phyloP scores from a whole-genome alignment of 1,140 invertebrate species.

The Drosophila repleta region DNA sequence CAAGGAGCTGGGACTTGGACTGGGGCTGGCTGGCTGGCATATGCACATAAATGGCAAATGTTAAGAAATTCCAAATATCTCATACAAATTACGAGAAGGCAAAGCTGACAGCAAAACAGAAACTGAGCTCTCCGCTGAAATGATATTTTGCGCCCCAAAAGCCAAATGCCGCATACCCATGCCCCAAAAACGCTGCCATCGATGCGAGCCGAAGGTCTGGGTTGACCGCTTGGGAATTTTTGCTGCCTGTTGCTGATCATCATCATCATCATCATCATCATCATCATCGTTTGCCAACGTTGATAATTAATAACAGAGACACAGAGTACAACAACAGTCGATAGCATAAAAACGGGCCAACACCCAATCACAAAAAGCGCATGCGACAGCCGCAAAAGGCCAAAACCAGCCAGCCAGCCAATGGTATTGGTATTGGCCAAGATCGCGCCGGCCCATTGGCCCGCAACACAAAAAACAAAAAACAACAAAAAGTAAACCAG shows the following conservation, averaged over 20 bases:
- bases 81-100: slow-evolving; percentile 80
- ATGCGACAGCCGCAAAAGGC: slow-evolving; percentile 36
- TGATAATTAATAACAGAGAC: slow-evolving; percentile 75
- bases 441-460: slow-evolving; percentile 54
- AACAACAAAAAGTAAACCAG: slow-evolving; percentile 1
- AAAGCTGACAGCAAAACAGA: slow-evolving; percentile 14
- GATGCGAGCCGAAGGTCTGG: background rate
- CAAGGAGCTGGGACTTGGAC: slow-evolving; percentile 10
- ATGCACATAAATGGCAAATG: slow-evolving; percentile 72
- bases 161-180: slow-evolving; percentile 59
- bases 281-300: slow-evolving; percentile 57
- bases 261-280: slow-evolving; percentile 34
- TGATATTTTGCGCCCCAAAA: slow-evolving; percentile 69
- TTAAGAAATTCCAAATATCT: slow-evolving; percentile 72
- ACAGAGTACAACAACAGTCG: slow-evolving; percentile 4
- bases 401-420: slow-evolving; percentile 50
- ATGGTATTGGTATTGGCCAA: slow-evolving; percentile 66
- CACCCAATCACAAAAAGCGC: slow-evolving; percentile 72
- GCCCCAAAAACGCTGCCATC: slow-evolving; percentile 13
- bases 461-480: slow-evolving; percentile 5
- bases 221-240: slow-evolving; percentile 67
- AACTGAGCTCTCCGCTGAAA: slow-evolving; percentile 54
- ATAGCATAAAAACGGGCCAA: slow-evolving; percentile 73
- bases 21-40: slow-evolving; percentile 1
- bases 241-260: background rate